Evolutionary conservation across 1,140 invertebrate species (phyloP).

Genomic region (Lepidurus apus): DNA sequence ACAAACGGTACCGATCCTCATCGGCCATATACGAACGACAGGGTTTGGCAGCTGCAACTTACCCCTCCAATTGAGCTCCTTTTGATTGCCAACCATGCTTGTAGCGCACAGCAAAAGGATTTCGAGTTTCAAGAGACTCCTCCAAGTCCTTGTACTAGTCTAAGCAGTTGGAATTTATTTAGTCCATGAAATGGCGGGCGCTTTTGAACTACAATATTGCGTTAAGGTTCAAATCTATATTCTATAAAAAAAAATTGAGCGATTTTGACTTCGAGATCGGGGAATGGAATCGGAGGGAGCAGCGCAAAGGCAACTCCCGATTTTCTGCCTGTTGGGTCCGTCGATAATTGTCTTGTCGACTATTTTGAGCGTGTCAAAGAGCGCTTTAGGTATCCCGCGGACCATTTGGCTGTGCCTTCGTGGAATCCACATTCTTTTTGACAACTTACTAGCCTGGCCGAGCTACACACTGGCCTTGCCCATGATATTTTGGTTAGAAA

Average conservation of each 20-base stretch:
- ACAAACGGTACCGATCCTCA: not conserved
- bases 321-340: not conserved
- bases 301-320: no score
- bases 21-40: not conserved
- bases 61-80: not conserved
- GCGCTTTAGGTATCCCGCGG: not conserved
- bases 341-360: conserved; percentile 12
- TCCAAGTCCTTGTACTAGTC: no score
- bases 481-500: conserved; percentile 11
- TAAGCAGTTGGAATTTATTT: no score
- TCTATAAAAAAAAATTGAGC: no score
- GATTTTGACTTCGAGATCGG: no score
- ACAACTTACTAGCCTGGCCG: not conserved
- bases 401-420: not conserved
- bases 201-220: no score
- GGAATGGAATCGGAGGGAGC: no score
- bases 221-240: no score
- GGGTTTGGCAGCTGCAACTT: not conserved
- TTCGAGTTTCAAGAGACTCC: not conserved
- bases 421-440: conserved; percentile 3
- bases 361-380: conserved; percentile 19
- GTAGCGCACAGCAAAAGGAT: not conserved
- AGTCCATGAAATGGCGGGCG: no score
- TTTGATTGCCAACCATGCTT: not conserved
- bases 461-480: not conserved